Conservation (phyloP, 2,113 vertebrate species). For the Butorides virescens region DNA sequence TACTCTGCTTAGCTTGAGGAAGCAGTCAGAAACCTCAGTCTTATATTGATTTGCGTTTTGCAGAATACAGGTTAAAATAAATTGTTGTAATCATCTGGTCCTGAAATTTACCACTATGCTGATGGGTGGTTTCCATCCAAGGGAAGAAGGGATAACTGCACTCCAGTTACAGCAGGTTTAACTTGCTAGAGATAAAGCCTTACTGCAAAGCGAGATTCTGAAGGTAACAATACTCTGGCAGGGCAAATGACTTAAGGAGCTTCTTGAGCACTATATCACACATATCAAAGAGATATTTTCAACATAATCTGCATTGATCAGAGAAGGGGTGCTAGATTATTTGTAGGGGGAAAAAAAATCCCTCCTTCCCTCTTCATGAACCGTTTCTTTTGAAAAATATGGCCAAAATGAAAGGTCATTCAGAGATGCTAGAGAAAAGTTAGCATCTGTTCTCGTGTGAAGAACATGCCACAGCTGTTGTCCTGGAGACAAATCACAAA, state of each 20-base stretch:
- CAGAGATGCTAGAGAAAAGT: not conserved
- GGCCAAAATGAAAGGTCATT: not conserved
- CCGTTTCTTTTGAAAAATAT: not conserved
- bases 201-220: not conserved
- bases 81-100: not conserved
- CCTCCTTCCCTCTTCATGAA: not conserved
- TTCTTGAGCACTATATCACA: not conserved
- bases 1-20: not conserved
- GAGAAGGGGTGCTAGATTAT: not conserved
- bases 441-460: not conserved
- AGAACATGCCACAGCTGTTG: not conserved
- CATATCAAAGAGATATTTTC: not conserved
- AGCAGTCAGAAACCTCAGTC: not conserved
- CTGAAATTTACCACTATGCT: not conserved
- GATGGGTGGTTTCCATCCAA: not conserved
- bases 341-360: not conserved
- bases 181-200: not conserved
- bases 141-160: not conserved
- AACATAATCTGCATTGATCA: not conserved
- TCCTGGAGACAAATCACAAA: not conserved
- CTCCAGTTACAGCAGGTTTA: not conserved
- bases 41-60: not conserved
- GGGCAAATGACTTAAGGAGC: not conserved
- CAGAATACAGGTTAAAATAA: not conserved
- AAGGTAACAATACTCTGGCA: not conserved